phyloP scores from a whole-genome alignment of 2,888 invertebrate species.

The Amblyjoppa fuscipennis region DNA sequence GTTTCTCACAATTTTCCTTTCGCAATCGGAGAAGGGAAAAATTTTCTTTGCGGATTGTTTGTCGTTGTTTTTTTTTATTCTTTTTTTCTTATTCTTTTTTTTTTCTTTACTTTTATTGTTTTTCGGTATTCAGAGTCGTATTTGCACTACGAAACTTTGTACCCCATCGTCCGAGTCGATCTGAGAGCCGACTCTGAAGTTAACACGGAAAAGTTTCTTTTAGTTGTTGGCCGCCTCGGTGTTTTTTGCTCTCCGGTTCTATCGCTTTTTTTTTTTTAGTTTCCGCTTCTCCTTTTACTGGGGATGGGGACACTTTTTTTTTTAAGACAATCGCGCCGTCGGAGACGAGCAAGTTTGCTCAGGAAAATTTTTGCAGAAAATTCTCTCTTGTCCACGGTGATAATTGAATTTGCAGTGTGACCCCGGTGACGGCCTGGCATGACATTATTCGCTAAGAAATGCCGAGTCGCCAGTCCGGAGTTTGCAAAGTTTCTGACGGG shows the following conservation, averaged over 20 bases:
- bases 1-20: not conserved
- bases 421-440: not conserved
- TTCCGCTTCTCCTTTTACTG: not conserved
- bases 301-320: not conserved
- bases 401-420: not conserved
- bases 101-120: not conserved
- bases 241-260: not conserved
- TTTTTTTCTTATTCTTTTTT: not conserved
- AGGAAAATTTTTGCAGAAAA: not conserved
- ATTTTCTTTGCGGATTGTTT: not conserved
- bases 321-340: not conserved
- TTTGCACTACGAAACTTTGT: constrained; percentile 10
- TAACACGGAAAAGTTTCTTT: constrained; percentile 4
- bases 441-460: not conserved
- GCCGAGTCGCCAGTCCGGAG: not conserved
- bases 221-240: not conserved
- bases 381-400: not conserved
- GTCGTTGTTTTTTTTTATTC: not conserved
- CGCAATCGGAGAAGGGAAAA: not conserved
- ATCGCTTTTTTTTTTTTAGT: not conserved
- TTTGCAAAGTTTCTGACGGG: not conserved
- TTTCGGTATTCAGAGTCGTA: not conserved
- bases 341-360: not conserved
- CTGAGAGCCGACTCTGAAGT: not conserved
- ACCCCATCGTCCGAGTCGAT: not conserved